A percentile compares a stretch with the other conserved stretches of the same genome.
Evolutionary conservation across 1,140 invertebrate genomes (phyloP).

Genomic region (Orchesella cincta): DNA sequence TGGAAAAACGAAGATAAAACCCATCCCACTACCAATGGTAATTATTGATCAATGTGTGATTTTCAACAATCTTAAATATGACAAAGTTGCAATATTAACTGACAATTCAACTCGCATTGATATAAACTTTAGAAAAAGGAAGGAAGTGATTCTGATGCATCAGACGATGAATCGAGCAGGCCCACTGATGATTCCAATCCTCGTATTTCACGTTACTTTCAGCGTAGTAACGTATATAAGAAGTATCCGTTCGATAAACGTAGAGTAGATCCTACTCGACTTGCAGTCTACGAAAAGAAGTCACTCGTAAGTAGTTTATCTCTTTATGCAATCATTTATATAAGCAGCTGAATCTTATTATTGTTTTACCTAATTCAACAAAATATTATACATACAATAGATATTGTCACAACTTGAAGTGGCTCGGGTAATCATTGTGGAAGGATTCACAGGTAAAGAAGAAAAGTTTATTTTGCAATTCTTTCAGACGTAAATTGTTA

Average conservation of each 20-base stretch:
- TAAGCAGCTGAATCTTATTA: too few species aligned
- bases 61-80: too few species aligned
- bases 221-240: slow-evolving; percentile 20
- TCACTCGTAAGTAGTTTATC: slow-evolving; percentile 9
- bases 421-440: slow-evolving; percentile 75
- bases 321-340: too few species aligned
- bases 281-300: slow-evolving; percentile 33
- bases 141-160: too few species aligned
- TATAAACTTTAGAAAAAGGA: too few species aligned
- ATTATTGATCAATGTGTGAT: background rate
- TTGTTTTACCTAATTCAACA: too few species aligned
- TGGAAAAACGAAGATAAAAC: slow-evolving; percentile 18
- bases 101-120: too few species aligned
- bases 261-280: slow-evolving; percentile 19
- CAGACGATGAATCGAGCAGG: too few species aligned
- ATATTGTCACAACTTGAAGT: slow-evolving; percentile 61
- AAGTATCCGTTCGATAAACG: slow-evolving; percentile 38
- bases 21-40: slow-evolving; percentile 11
- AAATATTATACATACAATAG: too few species aligned
- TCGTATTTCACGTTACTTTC: background rate
- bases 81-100: too few species aligned
- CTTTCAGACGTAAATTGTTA: too few species aligned
- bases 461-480: background rate
- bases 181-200: background rate
- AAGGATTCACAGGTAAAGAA: slow-evolving; percentile 77